Conservation (phyloP, 2,888 invertebrate species). For the Macrophya alboannulata region DNA sequence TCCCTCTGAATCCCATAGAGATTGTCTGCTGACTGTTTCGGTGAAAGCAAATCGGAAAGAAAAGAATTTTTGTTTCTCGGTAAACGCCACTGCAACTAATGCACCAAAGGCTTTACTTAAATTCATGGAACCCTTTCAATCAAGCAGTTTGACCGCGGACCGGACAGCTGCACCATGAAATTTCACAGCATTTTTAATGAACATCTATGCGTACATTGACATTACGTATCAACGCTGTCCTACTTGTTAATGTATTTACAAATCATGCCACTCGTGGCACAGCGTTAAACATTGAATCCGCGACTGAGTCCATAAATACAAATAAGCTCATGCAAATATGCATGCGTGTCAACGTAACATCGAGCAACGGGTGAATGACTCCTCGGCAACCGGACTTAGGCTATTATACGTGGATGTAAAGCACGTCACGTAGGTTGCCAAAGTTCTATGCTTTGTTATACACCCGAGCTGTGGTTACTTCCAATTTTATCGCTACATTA, state of each 20-base stretch:
- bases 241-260: background rate
- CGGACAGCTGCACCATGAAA: conserved; percentile 24
- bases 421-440: conserved; percentile 19
- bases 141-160: conserved; percentile 8
- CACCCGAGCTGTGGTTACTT: background rate
- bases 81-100: background rate
- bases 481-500: background rate
- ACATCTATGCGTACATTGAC: background rate
- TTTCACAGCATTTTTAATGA: conserved; percentile 38
- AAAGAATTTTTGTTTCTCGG: background rate
- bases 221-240: background rate
- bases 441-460: conserved; percentile 18
- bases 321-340: conserved; percentile 49
- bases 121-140: conserved; percentile 39
- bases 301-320: conserved; percentile 41
- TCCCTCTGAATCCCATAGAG: background rate
- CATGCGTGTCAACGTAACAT: conserved; percentile 42
- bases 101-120: conserved; percentile 2
- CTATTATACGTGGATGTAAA: conserved; percentile 28
- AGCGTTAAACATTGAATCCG: conserved; percentile 25
- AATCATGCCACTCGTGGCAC: conserved; percentile 7
- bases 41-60: background rate
- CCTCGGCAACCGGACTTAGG: conserved; percentile 52
- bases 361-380: conserved; percentile 73
- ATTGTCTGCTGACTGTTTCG: background rate